Conservation (phyloP, 2,888 invertebrate genomes). For the Penaeus monodon region DNA sequence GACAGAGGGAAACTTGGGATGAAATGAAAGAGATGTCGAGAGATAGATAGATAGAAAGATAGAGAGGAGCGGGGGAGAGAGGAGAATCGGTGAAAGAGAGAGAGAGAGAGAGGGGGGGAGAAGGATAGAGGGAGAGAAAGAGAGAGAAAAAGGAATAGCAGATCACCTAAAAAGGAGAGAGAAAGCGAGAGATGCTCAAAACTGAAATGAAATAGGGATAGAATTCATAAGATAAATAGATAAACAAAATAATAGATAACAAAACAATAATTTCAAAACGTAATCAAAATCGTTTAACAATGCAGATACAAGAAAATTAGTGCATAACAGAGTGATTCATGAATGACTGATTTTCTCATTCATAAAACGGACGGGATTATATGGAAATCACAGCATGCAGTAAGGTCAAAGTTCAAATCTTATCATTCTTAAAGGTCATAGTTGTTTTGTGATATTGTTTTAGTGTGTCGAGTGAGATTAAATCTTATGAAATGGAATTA, state of each 20-base stretch:
- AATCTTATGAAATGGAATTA: too few relatives aligned
- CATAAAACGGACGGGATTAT: not conserved
- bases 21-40: too few relatives aligned
- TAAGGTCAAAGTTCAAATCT: not conserved
- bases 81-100: too few relatives aligned
- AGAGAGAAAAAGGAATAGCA: not conserved
- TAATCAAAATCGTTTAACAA: not conserved
- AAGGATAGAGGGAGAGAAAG: not conserved
- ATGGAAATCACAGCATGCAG: not conserved
- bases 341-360: not conserved
- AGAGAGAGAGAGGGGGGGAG: too few relatives aligned
- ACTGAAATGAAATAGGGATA: too few relatives aligned
- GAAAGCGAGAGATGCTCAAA: not conserved
- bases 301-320: not conserved
- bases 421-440: too few relatives aligned
- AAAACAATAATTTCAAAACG: not conserved
- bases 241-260: not conserved
- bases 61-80: too few relatives aligned
- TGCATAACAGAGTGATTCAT: not conserved
- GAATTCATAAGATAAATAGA: not conserved
- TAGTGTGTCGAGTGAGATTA: too few relatives aligned
- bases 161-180: not conserved
- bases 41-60: too few relatives aligned
- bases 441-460: too few relatives aligned
- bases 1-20: too few relatives aligned